Conservation (phyloP, 1,140 invertebrate genomes). For the Drosophila subobscura region DNA sequence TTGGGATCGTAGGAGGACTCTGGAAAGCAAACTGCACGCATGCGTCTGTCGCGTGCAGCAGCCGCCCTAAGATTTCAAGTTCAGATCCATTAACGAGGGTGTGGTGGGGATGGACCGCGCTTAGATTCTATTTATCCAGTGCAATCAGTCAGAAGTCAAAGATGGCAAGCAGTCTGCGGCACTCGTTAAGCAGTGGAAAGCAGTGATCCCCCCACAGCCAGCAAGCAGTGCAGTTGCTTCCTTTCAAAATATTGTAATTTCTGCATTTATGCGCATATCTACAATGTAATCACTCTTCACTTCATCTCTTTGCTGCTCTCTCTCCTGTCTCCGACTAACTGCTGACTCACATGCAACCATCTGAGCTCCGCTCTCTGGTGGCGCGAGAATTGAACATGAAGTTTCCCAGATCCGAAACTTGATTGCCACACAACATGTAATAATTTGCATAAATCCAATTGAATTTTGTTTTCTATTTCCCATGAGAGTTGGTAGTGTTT, state of each 20-base stretch:
- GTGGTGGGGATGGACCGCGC: neutral
- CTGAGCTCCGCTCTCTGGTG: neutral
- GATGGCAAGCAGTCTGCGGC: too few species aligned
- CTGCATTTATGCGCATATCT: too few species aligned
- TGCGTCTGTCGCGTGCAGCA: conserved; percentile 29
- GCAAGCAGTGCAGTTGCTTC: too few species aligned
- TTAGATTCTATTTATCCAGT: neutral
- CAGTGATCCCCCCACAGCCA: too few species aligned
- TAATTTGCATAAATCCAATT: conserved; percentile 30
- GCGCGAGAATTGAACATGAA: conserved; percentile 24
- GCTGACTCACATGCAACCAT: conserved; percentile 21
- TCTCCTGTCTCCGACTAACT: neutral
- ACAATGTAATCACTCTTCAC: too few species aligned
- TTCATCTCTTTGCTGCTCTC: too few species aligned
- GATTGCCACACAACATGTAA: conserved; percentile 43
- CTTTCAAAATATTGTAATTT: too few species aligned
- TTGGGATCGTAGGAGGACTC: conserved; percentile 14
- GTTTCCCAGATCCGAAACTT: conserved; percentile 40
- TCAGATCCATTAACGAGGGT: conserved; percentile 16
- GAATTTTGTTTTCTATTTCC: conserved; percentile 22
- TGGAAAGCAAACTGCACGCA: conserved; percentile 24
- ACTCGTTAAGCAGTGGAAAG: too few species aligned
- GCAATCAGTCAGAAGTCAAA: neutral
- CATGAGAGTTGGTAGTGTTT: conserved; percentile 4
- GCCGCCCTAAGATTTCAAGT: conserved; percentile 19